Percentiles rank a stretch among this genome's conserved stretches.
These are phyloP conservation scores for Hoplodrina ambigua DNA, from an alignment of 2,888 invertebrate genomes.

Conservation along the genomic window DNA sequence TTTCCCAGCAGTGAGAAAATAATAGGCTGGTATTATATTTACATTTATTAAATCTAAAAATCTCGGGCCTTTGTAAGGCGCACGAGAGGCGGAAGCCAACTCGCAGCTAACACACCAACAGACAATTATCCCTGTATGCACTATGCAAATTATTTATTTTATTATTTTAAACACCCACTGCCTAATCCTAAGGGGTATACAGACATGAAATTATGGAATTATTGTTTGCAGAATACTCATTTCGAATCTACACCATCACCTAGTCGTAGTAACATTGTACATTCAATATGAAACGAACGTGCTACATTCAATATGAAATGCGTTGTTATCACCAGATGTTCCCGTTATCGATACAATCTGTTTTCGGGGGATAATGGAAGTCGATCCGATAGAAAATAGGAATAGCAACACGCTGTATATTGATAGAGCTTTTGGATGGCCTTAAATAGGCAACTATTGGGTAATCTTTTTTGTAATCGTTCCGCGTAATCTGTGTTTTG, in stretches of 20 bases:
- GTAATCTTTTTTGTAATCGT: background rate
- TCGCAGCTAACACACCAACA: no score
- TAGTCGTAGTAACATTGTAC: constrained; percentile 11
- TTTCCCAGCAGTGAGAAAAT: no score
- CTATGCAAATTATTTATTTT: no score
- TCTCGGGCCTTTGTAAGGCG: no score
- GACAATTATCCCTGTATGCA: no score
- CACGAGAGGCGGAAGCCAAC: no score
- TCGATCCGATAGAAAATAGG: constrained; percentile 38
- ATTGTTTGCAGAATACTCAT: constrained; percentile 1
- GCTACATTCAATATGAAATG: constrained; percentile 47
- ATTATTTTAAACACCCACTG: no score
- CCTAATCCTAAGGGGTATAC: no score
- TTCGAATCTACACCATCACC: background rate
- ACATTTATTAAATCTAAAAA: no score
- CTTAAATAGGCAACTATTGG: background rate
- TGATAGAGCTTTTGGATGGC: background rate
- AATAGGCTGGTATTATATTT: no score
- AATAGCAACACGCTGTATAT: constrained; percentile 23
- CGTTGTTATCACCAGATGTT: constrained; percentile 55
- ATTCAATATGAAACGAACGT: constrained; percentile 32
- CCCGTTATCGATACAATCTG: constrained; percentile 46
- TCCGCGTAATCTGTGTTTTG: background rate
- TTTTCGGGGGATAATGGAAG: constrained; percentile 49
- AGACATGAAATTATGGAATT: no score